Base-by-base conservation (phyloP, 2,797 vertebrate genomes). In the Harpagifer antarcticus region DNA sequence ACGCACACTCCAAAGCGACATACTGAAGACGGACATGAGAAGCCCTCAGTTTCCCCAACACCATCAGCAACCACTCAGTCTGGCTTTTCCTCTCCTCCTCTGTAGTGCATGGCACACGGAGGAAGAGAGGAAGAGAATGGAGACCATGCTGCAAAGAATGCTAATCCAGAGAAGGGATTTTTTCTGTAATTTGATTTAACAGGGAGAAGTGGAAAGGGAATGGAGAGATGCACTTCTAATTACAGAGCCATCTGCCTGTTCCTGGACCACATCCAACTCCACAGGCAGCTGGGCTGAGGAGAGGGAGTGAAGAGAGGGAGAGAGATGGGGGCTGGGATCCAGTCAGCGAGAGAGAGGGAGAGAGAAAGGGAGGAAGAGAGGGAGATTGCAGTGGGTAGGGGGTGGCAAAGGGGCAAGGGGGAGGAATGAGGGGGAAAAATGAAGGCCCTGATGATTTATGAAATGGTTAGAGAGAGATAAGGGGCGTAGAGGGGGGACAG, bases 141-240 rank as follows among this genome's bases (percentile, higher is more conserved):
- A 89, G 89, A 90, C 87, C 90, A 93, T 85, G 90, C 92, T 92
- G 93, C 91, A 90, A 93, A 95, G 95, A 96, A 95, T 94, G 94
- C 94, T 95, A 96, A 96, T 95, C 93, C 94, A 90, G 95, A 92
- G 94, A 95, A 96, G 83, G 90, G 94, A 95, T 95, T 96, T 96
- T 95, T 95, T 93, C 95, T 96, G 94, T 97, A 96, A 97, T 95
- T 94, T 96, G 96, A 97, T 96, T 96, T 96, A 96, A 96, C 94
- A 88, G 93, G 89, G 89, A 96, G 96, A 96, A 94, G 95, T 85
- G 89, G 93, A 92, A 93, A 91, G 95, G 95, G 95, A 96, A 96
- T 91, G 90, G 95, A 96, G 94, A 86, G 91, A 92, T 96, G 96
- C 95, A 95, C 94, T 94, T 95, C 96, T 95, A 95, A 96, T 91